Evolutionary conservation across 2,797 vertebrate species (phyloP), one percentile per base, ranked within the genome.

Genomic region (Halcyon badia): DNA sequence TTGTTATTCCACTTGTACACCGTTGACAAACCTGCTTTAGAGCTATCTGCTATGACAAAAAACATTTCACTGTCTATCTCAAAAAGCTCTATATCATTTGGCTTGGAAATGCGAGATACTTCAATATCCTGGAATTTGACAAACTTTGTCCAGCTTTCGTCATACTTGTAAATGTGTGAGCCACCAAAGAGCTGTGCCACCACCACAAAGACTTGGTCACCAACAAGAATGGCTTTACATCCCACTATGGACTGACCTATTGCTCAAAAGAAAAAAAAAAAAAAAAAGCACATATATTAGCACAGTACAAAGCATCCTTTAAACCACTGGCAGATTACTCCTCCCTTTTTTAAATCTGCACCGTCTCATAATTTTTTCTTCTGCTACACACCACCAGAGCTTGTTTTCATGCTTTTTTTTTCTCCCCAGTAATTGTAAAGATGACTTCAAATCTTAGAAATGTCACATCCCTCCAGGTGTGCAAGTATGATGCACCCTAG

Each of bases 101-200:
- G 99, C 97, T 99, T 99, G 97, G 99, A 99, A 93, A 99, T 99
- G 91, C 99, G 99, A 71, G 99, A 99, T 22, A 99, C 99, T 95
- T 99, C 99, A 1, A 99, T 99, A 96, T 99, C 99, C 89, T 99
- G 99, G 98, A 99, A 99, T 97, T 99, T 99, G 97, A 98, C 99
- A 97, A 99, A 99, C 82, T 99, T 99, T 90, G 99, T 99, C 98
- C 99, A 99, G 98, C 99, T 99, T 83, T 99, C 99, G 0, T 99
- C 99, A 49, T 99, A 99, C 96, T 98, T 99, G 97, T 99, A 99
- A 96, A 99, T 99, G 98, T 99, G 99, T 60, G 99, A 99, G 79
- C 99, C 99, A 5, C 99, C 99, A 24, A 99, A 99, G 69, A 99
- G 99, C 96, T 99, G 99, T 62, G 99, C 99, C 92, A 99, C 99